Evolutionary conservation across 2,113 vertebrate species (phyloP).

Genomic region (Rana temporaria): DNA sequence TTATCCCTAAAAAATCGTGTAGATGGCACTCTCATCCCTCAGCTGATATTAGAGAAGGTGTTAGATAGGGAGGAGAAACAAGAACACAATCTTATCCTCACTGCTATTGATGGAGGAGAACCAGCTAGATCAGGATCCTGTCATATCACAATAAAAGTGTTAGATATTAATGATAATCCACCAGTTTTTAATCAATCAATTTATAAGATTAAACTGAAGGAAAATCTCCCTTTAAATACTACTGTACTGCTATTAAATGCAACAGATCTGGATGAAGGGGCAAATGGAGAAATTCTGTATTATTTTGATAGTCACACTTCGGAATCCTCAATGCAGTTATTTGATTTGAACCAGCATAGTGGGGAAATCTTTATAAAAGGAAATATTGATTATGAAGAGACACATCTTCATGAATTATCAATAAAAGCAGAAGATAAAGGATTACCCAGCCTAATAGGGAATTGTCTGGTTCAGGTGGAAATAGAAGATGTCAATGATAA

Average conservation of each 20-base stretch:
- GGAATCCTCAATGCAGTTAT: conserved; percentile 69
- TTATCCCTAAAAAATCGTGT: conserved; percentile 68
- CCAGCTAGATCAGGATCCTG: conserved; percentile 74
- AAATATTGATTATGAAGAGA: conserved; percentile 76
- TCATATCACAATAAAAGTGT: conserved; percentile 70
- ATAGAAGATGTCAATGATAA: conserved; percentile 81
- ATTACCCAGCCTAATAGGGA: conserved; percentile 67
- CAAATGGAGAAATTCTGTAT: conserved; percentile 77
- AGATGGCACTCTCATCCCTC: conserved; percentile 78
- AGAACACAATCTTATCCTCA: conserved; percentile 75
- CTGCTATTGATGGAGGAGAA: conserved; percentile 76
- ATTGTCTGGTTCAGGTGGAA: conserved; percentile 78
- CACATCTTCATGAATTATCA: conserved; percentile 72
- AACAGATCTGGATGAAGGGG: conserved; percentile 76
- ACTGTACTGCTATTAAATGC: conserved; percentile 75
- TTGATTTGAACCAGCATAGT: conserved; percentile 71
- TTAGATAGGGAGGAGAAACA: conserved; percentile 77
- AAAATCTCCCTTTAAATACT: conserved; percentile 70
- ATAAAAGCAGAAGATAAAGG: conserved; percentile 80
- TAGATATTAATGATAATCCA: conserved; percentile 79
- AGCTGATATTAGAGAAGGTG: conserved; percentile 75
- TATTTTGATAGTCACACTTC: conserved; percentile 79
- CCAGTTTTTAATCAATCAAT: conserved; percentile 70
- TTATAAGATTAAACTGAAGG: conserved; percentile 70
- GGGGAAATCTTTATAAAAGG: conserved; percentile 77